Percentiles rank a stretch among this genome's conserved stretches.
Evolutionary conservation across 2,888 invertebrate genomes (phyloP).

Genomic region (Hyposoter didymator): DNA sequence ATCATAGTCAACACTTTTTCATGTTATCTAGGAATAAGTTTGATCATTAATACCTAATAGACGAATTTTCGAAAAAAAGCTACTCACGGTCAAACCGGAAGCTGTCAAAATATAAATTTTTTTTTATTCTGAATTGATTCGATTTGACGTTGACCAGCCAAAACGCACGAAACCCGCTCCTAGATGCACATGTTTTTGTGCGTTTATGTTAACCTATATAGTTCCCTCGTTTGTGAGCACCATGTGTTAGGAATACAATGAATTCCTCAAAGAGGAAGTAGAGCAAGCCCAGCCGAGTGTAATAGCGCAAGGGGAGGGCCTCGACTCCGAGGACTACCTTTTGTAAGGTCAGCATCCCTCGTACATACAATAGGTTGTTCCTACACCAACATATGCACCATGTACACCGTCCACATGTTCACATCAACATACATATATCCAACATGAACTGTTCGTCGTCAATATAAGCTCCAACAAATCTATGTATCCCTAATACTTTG

Average conservation of each 20-base stretch:
- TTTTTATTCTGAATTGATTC: constrained; percentile 10
- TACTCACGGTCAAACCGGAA: neutral
- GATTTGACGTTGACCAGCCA: neutral
- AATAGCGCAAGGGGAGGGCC: constrained; percentile 41
- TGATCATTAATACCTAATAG: neutral
- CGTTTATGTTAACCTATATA: neutral
- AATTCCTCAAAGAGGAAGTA: constrained; percentile 27
- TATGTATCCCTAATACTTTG: constrained; percentile 75
- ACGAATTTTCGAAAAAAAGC: neutral
- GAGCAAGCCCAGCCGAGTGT: constrained; percentile 23
- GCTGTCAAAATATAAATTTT: neutral
- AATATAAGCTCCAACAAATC: constrained; percentile 63
- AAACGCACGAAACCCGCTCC: neutral
- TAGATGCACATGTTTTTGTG: neutral
- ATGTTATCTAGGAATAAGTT: neutral
- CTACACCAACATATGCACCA: constrained; percentile 16
- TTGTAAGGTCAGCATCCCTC: constrained; percentile 70
- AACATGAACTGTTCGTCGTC: constrained; percentile 64
- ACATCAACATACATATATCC: constrained; percentile 27
- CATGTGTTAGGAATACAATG: constrained; percentile 32
- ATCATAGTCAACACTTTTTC: too few relatives aligned
- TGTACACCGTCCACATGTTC: constrained; percentile 10
- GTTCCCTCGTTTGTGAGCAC: neutral
- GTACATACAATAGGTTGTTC: constrained; percentile 42
- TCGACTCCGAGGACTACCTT: constrained; percentile 62